A percentile compares a stretch with the other conserved stretches of the same genome.
phyloP scores from a whole-genome alignment of 2,113 vertebrate genomes.

The Salvator merianae region DNA sequence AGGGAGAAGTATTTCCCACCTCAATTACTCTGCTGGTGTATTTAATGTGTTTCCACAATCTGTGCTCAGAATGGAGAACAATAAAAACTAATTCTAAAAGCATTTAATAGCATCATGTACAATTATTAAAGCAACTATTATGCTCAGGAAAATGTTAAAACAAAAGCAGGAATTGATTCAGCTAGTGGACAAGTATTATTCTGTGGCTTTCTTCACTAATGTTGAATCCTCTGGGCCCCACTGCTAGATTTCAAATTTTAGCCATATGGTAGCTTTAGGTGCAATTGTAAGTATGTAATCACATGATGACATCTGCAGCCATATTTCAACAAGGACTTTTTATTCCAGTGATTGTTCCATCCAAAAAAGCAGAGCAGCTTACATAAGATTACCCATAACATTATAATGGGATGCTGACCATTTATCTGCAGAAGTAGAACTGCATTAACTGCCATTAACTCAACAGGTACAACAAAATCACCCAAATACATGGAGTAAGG shows the following conservation, averaged over 20 bases:
- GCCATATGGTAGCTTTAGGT: background rate
- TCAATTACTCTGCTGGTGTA: too few relatives aligned
- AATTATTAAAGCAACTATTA: background rate
- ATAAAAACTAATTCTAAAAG: too few relatives aligned
- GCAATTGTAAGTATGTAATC: too few relatives aligned
- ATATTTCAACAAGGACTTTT: background rate
- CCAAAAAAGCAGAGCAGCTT: background rate
- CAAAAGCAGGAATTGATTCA: background rate
- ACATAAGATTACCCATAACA: background rate
- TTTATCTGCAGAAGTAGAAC: background rate
- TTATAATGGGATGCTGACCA: background rate
- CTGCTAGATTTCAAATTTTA: background rate
- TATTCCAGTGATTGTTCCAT: background rate
- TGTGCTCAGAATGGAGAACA: too few relatives aligned
- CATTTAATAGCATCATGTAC: too few relatives aligned
- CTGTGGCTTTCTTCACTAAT: background rate
- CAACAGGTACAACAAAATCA: background rate
- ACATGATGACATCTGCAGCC: background rate
- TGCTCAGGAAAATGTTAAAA: background rate
- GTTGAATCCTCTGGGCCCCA: background rate
- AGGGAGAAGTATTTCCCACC: background rate
- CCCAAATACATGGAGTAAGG: background rate
- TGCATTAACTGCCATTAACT: background rate
- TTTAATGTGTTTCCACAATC: too few relatives aligned
- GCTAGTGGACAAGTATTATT: background rate